Conservation (phyloP, 2,113 vertebrate species). For the Romanogobio albipinnatus region DNA sequence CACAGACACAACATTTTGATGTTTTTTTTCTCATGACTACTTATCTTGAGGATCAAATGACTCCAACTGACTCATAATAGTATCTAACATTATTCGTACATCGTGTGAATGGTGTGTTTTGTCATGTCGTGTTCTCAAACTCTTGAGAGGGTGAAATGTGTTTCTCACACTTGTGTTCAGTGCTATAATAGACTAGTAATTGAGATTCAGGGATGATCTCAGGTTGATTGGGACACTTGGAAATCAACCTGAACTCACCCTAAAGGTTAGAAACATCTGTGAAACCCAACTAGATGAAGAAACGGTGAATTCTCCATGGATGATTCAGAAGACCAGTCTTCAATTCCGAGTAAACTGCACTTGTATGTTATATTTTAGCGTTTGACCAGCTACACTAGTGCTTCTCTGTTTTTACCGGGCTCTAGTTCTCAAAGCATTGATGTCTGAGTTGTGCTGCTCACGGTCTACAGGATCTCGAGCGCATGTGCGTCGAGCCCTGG, state of each 20-base stretch:
- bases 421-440: no score
- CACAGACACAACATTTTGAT: neutral
- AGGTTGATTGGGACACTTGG: no score
- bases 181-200: neutral
- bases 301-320: neutral
- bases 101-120: neutral
- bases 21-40: neutral
- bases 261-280: neutral
- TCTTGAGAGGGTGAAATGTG: neutral
- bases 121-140: neutral
- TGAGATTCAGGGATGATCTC: neutral
- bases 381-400: no score
- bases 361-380: neutral
- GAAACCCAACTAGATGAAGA: neutral
- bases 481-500: no score
- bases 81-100: neutral
- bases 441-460: no score
- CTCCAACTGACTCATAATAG: neutral
- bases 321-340: neutral
- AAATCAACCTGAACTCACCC: no score
- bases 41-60: neutral
- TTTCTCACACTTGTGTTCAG: neutral
- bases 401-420: no score
- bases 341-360: neutral
- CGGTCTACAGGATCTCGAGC: no score